Conservation (phyloP, 2,113 vertebrate genomes). For the Pavo muticus region DNA sequence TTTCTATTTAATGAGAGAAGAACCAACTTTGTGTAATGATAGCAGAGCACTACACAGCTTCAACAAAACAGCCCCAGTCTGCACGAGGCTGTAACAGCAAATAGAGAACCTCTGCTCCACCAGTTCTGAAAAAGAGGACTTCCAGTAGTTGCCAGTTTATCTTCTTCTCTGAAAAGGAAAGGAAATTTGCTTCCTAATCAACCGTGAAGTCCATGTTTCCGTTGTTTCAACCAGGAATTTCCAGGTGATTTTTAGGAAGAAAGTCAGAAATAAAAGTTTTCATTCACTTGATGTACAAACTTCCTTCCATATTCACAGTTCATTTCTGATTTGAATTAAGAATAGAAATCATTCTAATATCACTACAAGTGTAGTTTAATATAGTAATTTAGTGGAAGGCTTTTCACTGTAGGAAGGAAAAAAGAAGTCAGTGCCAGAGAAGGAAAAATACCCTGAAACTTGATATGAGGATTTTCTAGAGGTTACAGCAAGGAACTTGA, state of each 20-base stretch:
- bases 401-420: not conserved
- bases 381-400: not conserved
- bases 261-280: not conserved
- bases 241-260: not conserved
- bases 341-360: not conserved
- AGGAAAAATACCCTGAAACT: not conserved
- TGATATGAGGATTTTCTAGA: not conserved
- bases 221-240: not conserved
- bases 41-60: not conserved
- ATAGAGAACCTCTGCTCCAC: not conserved
- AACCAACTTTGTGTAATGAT: not conserved
- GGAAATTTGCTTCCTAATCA: not conserved
- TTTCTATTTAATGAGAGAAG: not conserved
- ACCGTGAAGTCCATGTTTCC: accelerated
- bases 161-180: not conserved
- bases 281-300: not conserved
- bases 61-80: not conserved
- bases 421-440: not conserved
- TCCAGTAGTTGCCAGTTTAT: not conserved
- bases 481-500: not conserved
- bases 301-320: not conserved
- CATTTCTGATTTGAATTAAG: not conserved
- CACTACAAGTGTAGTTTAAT: not conserved
- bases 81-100: not conserved
- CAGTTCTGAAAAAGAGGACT: not conserved